phyloP scores from a whole-genome alignment of 2,113 vertebrate genomes.

The Ctenodactylus gundi region DNA sequence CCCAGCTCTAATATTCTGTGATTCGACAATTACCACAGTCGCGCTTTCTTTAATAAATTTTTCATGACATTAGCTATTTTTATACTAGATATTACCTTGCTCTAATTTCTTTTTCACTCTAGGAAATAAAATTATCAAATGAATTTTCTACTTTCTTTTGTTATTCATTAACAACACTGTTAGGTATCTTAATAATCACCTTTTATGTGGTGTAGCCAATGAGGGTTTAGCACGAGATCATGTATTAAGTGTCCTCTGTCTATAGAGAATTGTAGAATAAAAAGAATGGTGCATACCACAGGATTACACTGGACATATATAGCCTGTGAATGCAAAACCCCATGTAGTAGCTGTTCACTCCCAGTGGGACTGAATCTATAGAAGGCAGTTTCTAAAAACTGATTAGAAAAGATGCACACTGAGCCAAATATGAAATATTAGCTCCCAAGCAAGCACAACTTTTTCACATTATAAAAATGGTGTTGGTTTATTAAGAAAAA shows the following conservation, averaged over 20 bases:
- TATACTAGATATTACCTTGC: slow-evolving; percentile 30
- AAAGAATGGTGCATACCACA: neutral
- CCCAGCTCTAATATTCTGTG: slow-evolving; percentile 17
- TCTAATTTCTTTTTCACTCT: slow-evolving; percentile 59
- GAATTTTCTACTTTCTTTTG: slow-evolving; percentile 29
- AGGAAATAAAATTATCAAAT: slow-evolving; percentile 47
- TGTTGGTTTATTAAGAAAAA: neutral
- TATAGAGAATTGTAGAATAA: neutral
- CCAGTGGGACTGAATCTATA: neutral
- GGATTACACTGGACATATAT: neutral
- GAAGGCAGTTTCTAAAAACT: neutral
- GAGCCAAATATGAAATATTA: neutral
- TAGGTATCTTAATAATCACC: neutral
- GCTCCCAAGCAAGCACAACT: neutral
- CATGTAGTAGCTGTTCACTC: neutral
- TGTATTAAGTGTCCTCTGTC: neutral
- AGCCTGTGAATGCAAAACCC: neutral
- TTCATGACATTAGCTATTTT: slow-evolving; percentile 57
- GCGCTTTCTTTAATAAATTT: slow-evolving; percentile 62
- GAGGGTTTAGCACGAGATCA: neutral
- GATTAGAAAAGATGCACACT: neutral
- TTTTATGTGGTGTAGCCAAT: neutral
- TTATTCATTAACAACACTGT: neutral
- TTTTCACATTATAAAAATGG: neutral
- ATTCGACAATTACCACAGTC: slow-evolving; percentile 46